Conservation (phyloP, 2,113 vertebrate genomes). For the Macroglossus sobrinus region DNA sequence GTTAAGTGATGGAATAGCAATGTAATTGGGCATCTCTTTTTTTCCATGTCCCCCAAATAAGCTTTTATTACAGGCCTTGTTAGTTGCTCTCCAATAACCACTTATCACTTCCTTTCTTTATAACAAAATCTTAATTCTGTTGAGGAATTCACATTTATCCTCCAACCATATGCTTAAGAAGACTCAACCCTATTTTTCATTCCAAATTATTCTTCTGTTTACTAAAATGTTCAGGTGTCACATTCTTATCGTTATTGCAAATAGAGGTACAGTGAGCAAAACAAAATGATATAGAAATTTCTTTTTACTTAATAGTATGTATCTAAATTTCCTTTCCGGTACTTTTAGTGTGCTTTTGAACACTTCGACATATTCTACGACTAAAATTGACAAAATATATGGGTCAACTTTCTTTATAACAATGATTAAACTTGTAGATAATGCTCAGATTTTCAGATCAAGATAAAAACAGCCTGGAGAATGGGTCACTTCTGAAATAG, state of each 20-base stretch:
- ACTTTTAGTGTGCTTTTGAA: slow-evolving; percentile 1
- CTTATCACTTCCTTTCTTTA: background rate
- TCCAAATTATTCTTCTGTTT: background rate
- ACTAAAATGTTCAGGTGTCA: background rate
- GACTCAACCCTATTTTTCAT: background rate
- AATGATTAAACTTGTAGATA: background rate
- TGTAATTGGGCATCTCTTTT: background rate
- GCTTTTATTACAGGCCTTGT: background rate
- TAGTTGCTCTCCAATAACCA: background rate
- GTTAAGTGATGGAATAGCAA: background rate
- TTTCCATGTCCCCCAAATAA: background rate
- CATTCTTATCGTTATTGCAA: background rate
- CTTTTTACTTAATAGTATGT: background rate
- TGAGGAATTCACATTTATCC: background rate
- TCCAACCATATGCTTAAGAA: background rate
- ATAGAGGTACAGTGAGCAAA: background rate
- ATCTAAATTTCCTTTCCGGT: background rate
- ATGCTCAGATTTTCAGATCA: background rate
- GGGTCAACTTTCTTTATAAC: background rate
- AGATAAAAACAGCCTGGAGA: background rate
- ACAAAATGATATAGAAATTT: background rate
- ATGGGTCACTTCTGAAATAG: background rate
- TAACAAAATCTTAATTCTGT: background rate
- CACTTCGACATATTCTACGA: background rate
- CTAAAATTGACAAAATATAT: background rate